Conservation (phyloP, 2,113 vertebrate genomes). For the Nibea albiflora region DNA sequence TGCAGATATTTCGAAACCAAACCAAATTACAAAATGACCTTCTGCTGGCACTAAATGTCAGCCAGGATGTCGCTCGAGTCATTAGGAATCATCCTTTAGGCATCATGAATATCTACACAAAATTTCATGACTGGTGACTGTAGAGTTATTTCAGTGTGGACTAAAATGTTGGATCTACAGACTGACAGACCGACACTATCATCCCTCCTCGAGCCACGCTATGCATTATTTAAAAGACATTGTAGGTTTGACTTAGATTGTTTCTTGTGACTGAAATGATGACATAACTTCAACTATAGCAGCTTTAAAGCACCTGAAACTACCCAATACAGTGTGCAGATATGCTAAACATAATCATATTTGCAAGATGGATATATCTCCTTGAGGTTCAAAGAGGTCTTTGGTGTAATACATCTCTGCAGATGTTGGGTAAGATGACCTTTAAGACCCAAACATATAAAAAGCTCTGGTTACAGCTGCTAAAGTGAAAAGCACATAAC, state of each 20-base stretch:
- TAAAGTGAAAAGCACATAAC: slow-evolving; percentile 7
- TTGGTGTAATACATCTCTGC: not conserved
- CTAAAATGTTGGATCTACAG: too few species aligned
- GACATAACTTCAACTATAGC: too few species aligned
- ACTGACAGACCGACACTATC: not conserved
- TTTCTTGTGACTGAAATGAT: not conserved
- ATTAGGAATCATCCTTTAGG: not conserved
- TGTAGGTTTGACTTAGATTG: not conserved
- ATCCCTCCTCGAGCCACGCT: too few species aligned
- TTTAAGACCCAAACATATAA: not conserved
- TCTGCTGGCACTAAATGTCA: not conserved
- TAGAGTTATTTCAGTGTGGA: not conserved
- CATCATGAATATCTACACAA: not conserved
- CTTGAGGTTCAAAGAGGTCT: not conserved
- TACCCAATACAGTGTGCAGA: too few species aligned
- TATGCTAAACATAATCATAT: not conserved
- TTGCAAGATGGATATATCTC: not conserved
- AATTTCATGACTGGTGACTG: not conserved
- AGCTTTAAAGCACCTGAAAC: not conserved
- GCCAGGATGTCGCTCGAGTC: not conserved
- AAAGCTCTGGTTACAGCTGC: not conserved
- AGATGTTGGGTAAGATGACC: not conserved
- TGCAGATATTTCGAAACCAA: not conserved
- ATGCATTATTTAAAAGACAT: not conserved
- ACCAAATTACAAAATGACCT: not conserved